phyloP scores from a whole-genome alignment of 2,888 invertebrate species.

The Pollenia angustigena region DNA sequence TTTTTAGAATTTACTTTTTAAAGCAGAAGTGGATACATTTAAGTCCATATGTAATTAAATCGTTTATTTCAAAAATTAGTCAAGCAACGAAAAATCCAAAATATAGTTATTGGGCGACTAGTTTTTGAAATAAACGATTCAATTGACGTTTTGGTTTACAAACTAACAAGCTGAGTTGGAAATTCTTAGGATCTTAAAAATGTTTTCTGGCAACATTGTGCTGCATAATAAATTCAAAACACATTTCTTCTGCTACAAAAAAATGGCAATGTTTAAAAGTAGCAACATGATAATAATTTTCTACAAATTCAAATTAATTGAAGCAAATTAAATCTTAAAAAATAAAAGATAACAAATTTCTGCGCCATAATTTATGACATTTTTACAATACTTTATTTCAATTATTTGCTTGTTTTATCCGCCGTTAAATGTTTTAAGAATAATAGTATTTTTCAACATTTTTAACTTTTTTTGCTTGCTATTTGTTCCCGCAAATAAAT shows the following conservation, averaged over 20 bases:
- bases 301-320: slow-evolving; percentile 22
- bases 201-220: too few species aligned
- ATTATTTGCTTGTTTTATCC: slow-evolving; percentile 26
- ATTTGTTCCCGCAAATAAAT: neutral
- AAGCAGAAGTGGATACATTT: too few species aligned
- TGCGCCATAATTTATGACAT: slow-evolving; percentile 20
- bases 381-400: slow-evolving; percentile 4
- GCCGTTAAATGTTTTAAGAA: neutral
- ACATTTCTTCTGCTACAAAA: neutral
- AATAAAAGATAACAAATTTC: slow-evolving; percentile 25
- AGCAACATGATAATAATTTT: slow-evolving; percentile 12
- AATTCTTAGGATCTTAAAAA: too few species aligned
- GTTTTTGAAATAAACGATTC: too few species aligned
- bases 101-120: too few species aligned
- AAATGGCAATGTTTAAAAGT: neutral
- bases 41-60: too few species aligned
- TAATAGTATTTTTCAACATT: slow-evolving; percentile 12
- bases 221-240: too few species aligned
- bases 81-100: too few species aligned
- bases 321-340: slow-evolving; percentile 19
- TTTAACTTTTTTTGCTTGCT: neutral
- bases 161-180: too few species aligned
- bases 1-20: too few species aligned
- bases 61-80: too few species aligned
- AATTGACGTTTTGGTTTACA: too few species aligned